Evolutionary conservation across 1,140 invertebrate species (phyloP), one percentile per base, ranked within the genome.

Genomic region (Aphidius ervi): DNA sequence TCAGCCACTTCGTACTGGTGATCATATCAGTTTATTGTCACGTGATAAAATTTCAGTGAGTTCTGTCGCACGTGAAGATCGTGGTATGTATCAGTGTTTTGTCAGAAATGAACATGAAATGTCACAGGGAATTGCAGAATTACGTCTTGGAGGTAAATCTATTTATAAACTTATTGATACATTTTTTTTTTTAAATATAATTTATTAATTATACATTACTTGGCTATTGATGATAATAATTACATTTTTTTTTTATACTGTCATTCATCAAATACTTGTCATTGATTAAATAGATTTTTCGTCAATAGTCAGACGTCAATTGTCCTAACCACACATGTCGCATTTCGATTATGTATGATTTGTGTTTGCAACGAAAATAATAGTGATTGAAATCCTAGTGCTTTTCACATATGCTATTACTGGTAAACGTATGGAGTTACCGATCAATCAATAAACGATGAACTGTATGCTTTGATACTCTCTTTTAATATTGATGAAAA

Each of bases 71-170:
- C 83, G 87, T 43, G 85, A 89, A 46, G 90, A 93, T 69, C 83
- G 86, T 46, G 91, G 90, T 31, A 91, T 93, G 86, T 93, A 92
- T 80, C 91, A 94, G 74, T 93, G 91, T 71, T 84, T 92, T 64
- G 86, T 88, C 2, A 82, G 84, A 58, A 85, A 88, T 61, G 88
- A 88, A 63, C 69, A 85, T 53, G 86, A 89, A 63, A 86, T 84
- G 54, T 84, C 85, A 2, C 88, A 92, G 68, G 88, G 85, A 6
- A 84, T 87, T 1, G 87, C 88, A 4, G 87, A 91, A 70, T 73
- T 93, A 7, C 75, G 86, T 40, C 78, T 92, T 10, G 89, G 89
- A 76, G 89, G 90, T 91, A 74, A 80, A 77, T 31, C 4, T 3
- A 31, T 31, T 31, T 31, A 31, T 31, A 31, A 31, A 16, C 16